Evolutionary conservation across 2,797 vertebrate genomes (phyloP).

Genomic region (Enteromius radiatus): DNA sequence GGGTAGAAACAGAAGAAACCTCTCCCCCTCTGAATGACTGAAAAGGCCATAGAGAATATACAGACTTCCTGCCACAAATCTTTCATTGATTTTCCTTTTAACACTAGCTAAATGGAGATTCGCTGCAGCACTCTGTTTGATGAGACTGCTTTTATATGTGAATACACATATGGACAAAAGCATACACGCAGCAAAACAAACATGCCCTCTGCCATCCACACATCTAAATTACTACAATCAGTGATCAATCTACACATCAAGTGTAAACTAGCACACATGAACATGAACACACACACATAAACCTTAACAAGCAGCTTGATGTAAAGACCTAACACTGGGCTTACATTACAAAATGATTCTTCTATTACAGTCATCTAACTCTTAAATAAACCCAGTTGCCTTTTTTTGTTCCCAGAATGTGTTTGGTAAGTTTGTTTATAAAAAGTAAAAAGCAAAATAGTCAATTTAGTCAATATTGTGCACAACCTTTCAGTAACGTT

Average conservation of each 20-base stretch:
- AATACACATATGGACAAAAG: conserved; percentile 15
- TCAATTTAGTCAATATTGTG: no score
- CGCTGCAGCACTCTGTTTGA: conserved; percentile 55
- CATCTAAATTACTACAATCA: conserved; percentile 6
- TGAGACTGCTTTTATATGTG: conserved; percentile 43
- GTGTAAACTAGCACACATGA: neutral
- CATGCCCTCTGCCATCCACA: neutral
- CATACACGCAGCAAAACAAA: neutral
- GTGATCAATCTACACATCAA: conserved; percentile 9
- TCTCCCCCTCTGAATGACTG: conserved; percentile 54
- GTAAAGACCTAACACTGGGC: neutral
- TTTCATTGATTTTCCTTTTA: conserved; percentile 75
- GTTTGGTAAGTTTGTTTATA: neutral
- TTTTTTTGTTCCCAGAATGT: neutral
- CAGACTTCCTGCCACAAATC: conserved; percentile 69
- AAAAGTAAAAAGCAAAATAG: neutral
- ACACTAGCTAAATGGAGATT: conserved; percentile 62
- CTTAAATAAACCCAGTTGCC: conserved; percentile 56
- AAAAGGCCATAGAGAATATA: conserved; percentile 41
- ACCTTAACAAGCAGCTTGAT: conserved; percentile 38
- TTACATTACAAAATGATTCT: conserved; percentile 41
- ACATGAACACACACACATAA: conserved; percentile 45
- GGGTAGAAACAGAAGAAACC: conserved; percentile 43
- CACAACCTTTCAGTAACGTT: neutral
- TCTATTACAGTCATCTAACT: conserved; percentile 56